Evolutionary conservation across 2,888 invertebrate species (phyloP), one percentile per base, ranked within the genome.

Genomic region (Saturnia japonica): DNA sequence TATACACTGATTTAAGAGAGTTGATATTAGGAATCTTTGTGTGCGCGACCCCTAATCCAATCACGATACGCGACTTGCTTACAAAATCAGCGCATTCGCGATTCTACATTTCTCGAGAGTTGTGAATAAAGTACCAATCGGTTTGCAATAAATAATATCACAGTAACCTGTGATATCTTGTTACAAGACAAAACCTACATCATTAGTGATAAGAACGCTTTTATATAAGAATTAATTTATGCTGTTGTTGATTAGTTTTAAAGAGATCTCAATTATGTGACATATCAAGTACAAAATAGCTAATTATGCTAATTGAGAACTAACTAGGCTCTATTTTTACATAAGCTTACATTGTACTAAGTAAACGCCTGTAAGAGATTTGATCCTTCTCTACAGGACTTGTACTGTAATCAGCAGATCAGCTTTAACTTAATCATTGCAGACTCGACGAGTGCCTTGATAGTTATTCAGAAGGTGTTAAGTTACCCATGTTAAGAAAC

Each of bases 401-500:
- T 67, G 45, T 43, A 57, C 28, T 45, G 28, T 67, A 57, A 57
- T 57, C 57, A 25, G 68, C 42, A n/a, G 68, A 57, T 57, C 57
- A 25, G 68, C 42, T 34, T 40, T 34, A 60, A 47, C 62, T 19
- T 14, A 34, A 42, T 14, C 1, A 40, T 12, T 45, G n/a, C 57
- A 9, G 43, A 66, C 45, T 57, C 74, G 72, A n/a, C 69, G 74
- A 82, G 87, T 88, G 88, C 88, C 88, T 88, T 84, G 72, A 73
- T 70, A 73, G 69, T 78, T 80, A 84, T 86, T 85, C 81, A 81
- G 73, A 74, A 77, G 76, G 74, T 75, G 80, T 84, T 85, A 81
- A 81, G 86, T 89, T 88, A 88, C 85, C 87, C 34, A 82, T 88
- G 82, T 88, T 86, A 77, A 82, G 76, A 73, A 80, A 72, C 73